Evolutionary conservation across 2,888 invertebrate genomes (phyloP).

Genomic region (Neoaliturus tenellus): DNA sequence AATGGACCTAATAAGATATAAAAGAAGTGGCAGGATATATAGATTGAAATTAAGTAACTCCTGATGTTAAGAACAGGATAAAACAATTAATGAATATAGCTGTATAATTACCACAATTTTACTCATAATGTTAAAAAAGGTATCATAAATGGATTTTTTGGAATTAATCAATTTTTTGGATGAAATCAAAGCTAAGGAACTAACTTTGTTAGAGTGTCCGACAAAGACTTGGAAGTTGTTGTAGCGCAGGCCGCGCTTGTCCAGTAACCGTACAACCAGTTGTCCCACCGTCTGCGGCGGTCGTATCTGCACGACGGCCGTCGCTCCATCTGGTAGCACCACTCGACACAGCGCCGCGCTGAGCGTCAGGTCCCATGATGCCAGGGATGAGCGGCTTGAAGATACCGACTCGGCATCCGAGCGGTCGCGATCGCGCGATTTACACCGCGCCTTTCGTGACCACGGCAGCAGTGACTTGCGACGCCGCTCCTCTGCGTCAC

Average conservation of each 20-base stretch:
- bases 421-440: conserved; percentile 79
- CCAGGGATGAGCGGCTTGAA: conserved; percentile 78
- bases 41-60: no score
- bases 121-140: no score
- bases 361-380: conserved; percentile 77
- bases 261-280: conserved; percentile 87
- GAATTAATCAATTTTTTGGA: no score
- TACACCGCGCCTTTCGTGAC: conserved; percentile 85
- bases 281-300: conserved; percentile 84
- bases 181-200: no score
- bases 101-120: no score
- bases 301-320: conserved; percentile 92
- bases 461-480: conserved; percentile 93
- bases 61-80: no score
- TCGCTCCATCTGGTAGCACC: conserved; percentile 92
- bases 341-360: conserved; percentile 84
- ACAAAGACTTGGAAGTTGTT: conserved; percentile 85
- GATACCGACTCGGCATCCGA: conserved; percentile 73
- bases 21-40: no score
- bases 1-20: no score
- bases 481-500: conserved; percentile 92
- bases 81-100: no score
- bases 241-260: conserved; percentile 87
- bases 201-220: conserved; percentile 63
- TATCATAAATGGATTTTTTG: no score